Conservation (phyloP, 2,113 vertebrate genomes). For the Chrysemys picta region DNA sequence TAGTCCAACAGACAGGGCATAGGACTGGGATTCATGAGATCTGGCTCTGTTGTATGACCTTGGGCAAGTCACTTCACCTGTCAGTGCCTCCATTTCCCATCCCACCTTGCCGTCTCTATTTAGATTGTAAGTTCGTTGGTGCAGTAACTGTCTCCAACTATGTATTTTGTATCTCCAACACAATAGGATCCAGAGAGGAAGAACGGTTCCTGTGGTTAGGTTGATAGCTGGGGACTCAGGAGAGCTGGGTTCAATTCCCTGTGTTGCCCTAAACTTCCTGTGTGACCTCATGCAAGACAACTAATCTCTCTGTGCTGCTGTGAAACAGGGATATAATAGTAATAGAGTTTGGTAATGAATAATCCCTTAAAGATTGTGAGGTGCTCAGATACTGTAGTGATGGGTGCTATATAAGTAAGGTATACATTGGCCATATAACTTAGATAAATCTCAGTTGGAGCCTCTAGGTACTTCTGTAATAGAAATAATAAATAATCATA, state of each 20-base stretch:
- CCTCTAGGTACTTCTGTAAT: constrained; percentile 10
- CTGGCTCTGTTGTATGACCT: not conserved
- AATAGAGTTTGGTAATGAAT: not conserved
- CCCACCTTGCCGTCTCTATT: not conserved
- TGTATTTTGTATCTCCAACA: not conserved
- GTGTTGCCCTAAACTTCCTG: not conserved
- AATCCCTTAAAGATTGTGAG: not conserved
- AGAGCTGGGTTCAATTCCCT: not conserved
- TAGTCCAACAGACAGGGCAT: fast-evolving
- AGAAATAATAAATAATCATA: constrained; percentile 50
- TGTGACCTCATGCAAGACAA: not conserved
- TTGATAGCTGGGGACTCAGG: not conserved
- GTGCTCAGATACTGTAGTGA: not conserved
- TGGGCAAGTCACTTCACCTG: not conserved
- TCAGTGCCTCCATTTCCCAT: not conserved
- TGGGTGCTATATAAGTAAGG: not conserved
- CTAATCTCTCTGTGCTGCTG: no score
- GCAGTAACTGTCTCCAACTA: not conserved
- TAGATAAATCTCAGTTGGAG: constrained; percentile 50
- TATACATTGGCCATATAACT: constrained; percentile 12
- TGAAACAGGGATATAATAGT: not conserved
- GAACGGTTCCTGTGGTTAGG: not conserved
- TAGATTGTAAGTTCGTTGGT: not conserved
- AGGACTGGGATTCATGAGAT: not conserved
- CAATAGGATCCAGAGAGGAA: not conserved